Evolutionary conservation across 2,888 invertebrate species (phyloP).

Genomic region (Ditylenchus weischeri): DNA sequence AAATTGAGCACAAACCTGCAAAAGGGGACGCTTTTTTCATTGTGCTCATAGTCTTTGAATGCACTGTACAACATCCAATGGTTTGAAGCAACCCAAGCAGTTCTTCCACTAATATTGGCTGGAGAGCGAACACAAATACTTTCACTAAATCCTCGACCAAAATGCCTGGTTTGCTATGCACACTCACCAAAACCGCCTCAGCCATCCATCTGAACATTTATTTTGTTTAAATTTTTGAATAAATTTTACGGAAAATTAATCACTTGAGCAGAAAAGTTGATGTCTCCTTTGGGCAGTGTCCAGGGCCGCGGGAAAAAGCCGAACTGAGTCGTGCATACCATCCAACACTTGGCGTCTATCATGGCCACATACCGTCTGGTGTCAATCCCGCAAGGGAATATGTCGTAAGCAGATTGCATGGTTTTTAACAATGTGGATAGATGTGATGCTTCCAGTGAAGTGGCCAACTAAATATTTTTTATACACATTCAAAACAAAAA

Average conservation of each 20-base stretch:
- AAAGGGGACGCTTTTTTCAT: conserved; percentile 34
- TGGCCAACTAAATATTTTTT: background rate
- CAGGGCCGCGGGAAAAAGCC: conserved; percentile 47
- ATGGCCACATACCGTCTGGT: conserved; percentile 39
- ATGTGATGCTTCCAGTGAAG: conserved; percentile 5
- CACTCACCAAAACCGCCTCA: conserved; percentile 45
- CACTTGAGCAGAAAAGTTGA: conserved; percentile 29
- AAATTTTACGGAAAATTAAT: background rate
- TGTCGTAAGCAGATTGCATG: conserved; percentile 17
- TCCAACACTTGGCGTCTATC: conserved; percentile 42
- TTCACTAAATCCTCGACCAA: conserved; percentile 38
- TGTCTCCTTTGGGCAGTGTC: conserved; percentile 40
- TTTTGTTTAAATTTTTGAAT: background rate
- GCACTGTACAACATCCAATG: conserved; percentile 33
- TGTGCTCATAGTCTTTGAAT: conserved; percentile 26
- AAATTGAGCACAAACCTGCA: conserved; percentile 16
- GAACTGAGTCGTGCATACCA: conserved; percentile 31
- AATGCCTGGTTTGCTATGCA: conserved; percentile 46
- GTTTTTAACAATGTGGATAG: conserved; percentile 17
- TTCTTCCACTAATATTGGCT: conserved; percentile 42
- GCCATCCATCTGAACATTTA: conserved; percentile 45
- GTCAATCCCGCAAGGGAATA: conserved; percentile 48
- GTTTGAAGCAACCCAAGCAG: conserved; percentile 40
- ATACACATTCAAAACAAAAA: no score
- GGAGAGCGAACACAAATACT: conserved; percentile 46